Base-by-base conservation (phyloP, 2,888 invertebrate species). In the Phanerotoma sp. region DNA sequence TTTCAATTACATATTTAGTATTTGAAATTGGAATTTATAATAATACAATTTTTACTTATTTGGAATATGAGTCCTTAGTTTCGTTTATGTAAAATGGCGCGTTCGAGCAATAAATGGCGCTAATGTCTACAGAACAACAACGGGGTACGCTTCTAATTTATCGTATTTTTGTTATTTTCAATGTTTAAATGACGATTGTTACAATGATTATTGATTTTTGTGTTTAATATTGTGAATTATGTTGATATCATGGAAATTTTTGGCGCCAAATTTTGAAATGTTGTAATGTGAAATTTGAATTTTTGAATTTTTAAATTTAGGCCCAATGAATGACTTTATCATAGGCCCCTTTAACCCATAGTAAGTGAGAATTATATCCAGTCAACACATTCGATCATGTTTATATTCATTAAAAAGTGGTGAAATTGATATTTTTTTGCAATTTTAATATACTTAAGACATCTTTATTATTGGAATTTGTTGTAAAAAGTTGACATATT, bases 91-190 rank as follows among this genome's bases (percentile, higher is more conserved):
- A 75, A 77, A 77, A 77, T 77, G 77, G 77, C 77, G 76, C 77
- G 76, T 73, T 72, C 69, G 66, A 62, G 66, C 60, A 66, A 72
- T 70, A 73, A 75, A 75, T 75, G 76, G 76, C 76, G 76, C 76
- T 77, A 73, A 76, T 77, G 77, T 73, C 64, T 68, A 62, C 60
- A 54, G 52, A 7, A 25, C 61, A 62, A 61, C 58, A 54, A 46
- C 54, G 54, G 48, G 51, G 45, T 53, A 51, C 58, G 61, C 67
- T 69, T 66, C 66, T 63, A 68, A 66, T 63, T 63, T 63, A 57
- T 53, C 41, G 16, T 46, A 57, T 60, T 67, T 66, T 65, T 66
- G 70, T 66, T 60, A 71, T 68, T 54, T 64, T 60, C 62, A 49
- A 51, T 51, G 46, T 57, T 60, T 54, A 9, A 60, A 45, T 51